Conservation (phyloP, 2,113 vertebrate genomes). For the Lampris megalopsis region DNA sequence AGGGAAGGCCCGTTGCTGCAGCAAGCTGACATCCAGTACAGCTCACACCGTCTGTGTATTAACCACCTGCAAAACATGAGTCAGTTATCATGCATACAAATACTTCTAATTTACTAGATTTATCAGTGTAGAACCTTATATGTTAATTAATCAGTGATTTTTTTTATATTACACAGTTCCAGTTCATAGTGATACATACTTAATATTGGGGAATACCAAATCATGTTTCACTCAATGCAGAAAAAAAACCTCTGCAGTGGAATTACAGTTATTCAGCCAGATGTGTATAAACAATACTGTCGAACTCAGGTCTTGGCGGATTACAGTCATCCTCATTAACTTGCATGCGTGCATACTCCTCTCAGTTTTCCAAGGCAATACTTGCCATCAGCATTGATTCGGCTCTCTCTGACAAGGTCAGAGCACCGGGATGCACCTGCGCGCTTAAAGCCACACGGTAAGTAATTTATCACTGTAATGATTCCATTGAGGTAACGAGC, state of each 20-base stretch:
- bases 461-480: slow-evolving; percentile 82
- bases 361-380: slow-evolving; percentile 5
- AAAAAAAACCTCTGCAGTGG: neutral
- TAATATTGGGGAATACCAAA: slow-evolving; percentile 2
- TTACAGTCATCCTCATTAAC: slow-evolving; percentile 25
- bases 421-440: slow-evolving; percentile 53
- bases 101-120: no score
- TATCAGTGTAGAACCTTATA: no score
- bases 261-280: slow-evolving; percentile 5
- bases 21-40: no score
- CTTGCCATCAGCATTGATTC: slow-evolving; percentile 26
- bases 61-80: no score
- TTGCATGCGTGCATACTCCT: slow-evolving; percentile 9
- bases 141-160: no score
- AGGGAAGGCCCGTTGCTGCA: neutral
- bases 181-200: no score
- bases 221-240: neutral
- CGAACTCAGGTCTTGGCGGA: slow-evolving; percentile 11
- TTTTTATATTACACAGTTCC: neutral
- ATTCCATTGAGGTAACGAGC: slow-evolving; percentile 82
- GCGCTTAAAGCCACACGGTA: slow-evolving; percentile 50
- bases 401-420: slow-evolving; percentile 55
- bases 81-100: no score
- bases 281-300: slow-evolving; percentile 16
- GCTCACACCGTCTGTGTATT: no score